These are phyloP conservation scores for Gisinianus flammeolus DNA, from an alignment of 2,888 invertebrate species.

Conservation along the genomic window DNA sequence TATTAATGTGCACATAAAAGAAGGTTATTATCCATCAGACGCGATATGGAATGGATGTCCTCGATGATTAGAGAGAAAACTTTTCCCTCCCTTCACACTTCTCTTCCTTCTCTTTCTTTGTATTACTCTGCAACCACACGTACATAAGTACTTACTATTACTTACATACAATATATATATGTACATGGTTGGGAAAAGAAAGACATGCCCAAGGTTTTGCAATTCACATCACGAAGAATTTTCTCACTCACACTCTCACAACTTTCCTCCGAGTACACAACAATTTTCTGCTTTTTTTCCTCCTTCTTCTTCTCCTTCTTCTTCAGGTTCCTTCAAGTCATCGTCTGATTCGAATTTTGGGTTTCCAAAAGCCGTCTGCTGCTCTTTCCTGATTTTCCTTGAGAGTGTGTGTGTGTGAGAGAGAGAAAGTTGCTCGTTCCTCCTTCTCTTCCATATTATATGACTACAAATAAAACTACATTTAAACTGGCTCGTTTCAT, in stretches of 20 bases:
- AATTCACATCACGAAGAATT: conserved; percentile 18
- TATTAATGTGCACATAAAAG: conserved; percentile 24
- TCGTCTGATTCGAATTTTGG: too few relatives aligned
- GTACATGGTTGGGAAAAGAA: background rate
- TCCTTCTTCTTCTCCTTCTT: background rate
- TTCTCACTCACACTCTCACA: conserved; percentile 11
- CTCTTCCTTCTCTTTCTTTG: background rate
- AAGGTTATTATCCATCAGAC: conserved; percentile 24
- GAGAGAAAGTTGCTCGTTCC: too few relatives aligned
- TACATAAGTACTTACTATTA: too few relatives aligned
- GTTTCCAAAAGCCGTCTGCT: background rate
- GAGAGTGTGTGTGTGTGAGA: too few relatives aligned
- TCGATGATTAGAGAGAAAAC: conserved; percentile 1
- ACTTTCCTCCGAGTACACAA: background rate
- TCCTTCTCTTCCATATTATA: too few relatives aligned
- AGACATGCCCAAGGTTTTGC: background rate
- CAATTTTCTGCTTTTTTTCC: background rate
- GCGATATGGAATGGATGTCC: conserved; percentile 17
- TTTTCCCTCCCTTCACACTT: background rate
- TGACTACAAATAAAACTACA: too few relatives aligned
- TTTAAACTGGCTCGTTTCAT: too few relatives aligned
- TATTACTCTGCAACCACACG: background rate
- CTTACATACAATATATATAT: too few relatives aligned
- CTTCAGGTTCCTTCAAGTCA: too few relatives aligned
- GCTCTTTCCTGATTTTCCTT: background rate